Evolutionary conservation across 2,113 vertebrate species (phyloP).

Genomic region (Ammodytes marinus): DNA sequence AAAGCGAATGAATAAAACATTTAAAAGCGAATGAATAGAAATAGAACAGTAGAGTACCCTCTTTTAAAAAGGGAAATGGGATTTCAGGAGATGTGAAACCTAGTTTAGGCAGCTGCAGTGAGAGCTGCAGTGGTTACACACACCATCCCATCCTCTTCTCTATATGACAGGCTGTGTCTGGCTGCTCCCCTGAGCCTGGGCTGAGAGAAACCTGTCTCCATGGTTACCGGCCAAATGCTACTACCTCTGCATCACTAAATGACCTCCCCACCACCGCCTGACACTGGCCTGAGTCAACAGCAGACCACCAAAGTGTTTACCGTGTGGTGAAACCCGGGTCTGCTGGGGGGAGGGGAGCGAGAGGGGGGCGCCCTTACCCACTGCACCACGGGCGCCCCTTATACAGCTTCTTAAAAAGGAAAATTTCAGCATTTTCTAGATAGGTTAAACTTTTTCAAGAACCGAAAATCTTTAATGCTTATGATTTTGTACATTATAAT

Average conservation of each 20-base stretch:
- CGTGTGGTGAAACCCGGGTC: background rate
- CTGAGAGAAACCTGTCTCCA: constrained; percentile 66
- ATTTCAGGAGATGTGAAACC: background rate
- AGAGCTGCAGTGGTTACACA: constrained; percentile 41
- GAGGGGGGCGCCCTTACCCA: too few species aligned
- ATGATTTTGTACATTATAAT: too few species aligned
- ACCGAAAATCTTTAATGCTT: too few species aligned
- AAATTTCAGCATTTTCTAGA: too few species aligned
- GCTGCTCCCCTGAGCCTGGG: constrained; percentile 35
- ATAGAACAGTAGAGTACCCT: background rate
- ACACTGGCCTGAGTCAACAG: constrained; percentile 21
- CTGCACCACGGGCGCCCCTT: background rate
- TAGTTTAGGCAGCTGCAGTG: background rate
- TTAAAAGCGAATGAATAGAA: too few species aligned
- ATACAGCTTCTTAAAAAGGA: background rate
- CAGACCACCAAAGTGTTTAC: constrained; percentile 13
- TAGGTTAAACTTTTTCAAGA: too few species aligned
- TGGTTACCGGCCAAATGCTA: constrained; percentile 60
- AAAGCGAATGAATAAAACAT: too few species aligned
- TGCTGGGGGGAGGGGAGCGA: background rate
- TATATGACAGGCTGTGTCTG: constrained; percentile 34
- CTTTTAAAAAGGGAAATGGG: background rate
- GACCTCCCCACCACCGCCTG: constrained; percentile 31
- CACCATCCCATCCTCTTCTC: constrained; percentile 39
- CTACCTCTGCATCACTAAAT: constrained; percentile 52